A percentile compares a stretch with the other conserved stretches of the same genome.
These are phyloP conservation scores for Caradrina kadenii DNA, from an alignment of 2,888 invertebrate species.

Conservation along the genomic window DNA sequence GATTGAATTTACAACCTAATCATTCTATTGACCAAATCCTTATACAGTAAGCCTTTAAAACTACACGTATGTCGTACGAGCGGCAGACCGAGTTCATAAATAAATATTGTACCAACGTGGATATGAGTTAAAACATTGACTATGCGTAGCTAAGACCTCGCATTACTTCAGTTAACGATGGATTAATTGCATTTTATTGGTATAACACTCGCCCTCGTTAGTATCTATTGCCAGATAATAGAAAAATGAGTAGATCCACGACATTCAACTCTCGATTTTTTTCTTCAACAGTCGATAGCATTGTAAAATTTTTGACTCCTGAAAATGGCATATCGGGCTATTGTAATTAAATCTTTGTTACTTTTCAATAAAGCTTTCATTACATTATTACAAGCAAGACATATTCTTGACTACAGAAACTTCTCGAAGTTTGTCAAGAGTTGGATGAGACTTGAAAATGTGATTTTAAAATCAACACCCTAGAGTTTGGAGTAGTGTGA, in stretches of 20 bases:
- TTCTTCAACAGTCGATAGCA: no score
- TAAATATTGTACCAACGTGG: slow-evolving; percentile 29
- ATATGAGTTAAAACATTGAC: slow-evolving; percentile 48
- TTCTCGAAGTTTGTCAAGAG: no score
- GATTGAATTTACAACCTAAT: slow-evolving; percentile 23
- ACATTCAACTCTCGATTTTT: background rate
- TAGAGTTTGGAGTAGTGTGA: no score
- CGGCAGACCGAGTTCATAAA: slow-evolving; percentile 24
- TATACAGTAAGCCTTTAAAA: slow-evolving; percentile 21
- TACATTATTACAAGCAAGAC: no score
- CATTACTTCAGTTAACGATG: slow-evolving; percentile 51
- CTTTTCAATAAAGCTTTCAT: no score
- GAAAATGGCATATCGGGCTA: no score
- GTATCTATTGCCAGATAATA: slow-evolving; percentile 5
- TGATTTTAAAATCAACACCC: no score
- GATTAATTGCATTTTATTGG: slow-evolving; percentile 63
- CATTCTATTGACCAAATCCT: slow-evolving; percentile 25
- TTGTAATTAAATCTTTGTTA: no score
- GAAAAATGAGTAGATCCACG: slow-evolving; percentile 14
- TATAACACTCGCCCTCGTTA: slow-evolving; percentile 49
- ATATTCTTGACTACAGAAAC: no score
- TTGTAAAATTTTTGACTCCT: no score
- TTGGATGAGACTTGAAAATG: no score
- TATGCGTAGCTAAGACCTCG: slow-evolving; percentile 45
- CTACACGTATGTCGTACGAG: background rate